Base-by-base conservation (phyloP, 1,140 invertebrate species). In the Stratiolaelaps scimitus region DNA sequence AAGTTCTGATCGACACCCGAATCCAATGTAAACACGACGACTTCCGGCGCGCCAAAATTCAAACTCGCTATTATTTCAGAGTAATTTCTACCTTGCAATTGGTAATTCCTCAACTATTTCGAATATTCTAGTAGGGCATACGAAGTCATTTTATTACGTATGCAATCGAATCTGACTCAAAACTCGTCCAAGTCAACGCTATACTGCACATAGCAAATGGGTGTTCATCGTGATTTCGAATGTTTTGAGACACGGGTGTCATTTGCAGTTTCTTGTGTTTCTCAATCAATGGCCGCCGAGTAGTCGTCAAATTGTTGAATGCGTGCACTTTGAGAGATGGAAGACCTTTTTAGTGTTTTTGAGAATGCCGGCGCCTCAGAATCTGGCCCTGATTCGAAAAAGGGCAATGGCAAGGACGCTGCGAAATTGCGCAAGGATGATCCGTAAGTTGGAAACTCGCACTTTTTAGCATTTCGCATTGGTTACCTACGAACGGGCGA, bases 261-360 rank as follows among this genome's bases (percentile, higher is more conserved):
- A 10, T 40, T 40, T 40, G 26, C 26, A 17, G 34, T 26, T 48
- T 15, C 47, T 48, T 15, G 5, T 20, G 53, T 29, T 15, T 48
- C 5, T 26, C 26, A n/a, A 23, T 60, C 53, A 23, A 40, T 40
- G 26, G 53, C 53, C 47, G 47, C 5, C 47, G 15, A 28, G 15
- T 34, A 60, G 53, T 60, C 34, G 53, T 60, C 34, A 10, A 40
- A 40, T 40, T 40, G 34, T 40, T 40, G 53, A 4, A 26, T 60
- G 53, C 53, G 23, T 60, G 26, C 53, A 34, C 15, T 19, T 60
- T 60, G 53, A 60, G 28, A 60, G 20, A 60, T 60, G 53, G 76
- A 77, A 15, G 79, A 80, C 68, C 71, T 81, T 15, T 81, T 81
- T 71, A 76, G 79, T 69, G 79, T 77, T 40, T 81, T 81, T 72